These are phyloP conservation scores for Gymnothorax javanicus DNA, from an alignment of 2,797 vertebrate species.

Conservation along the genomic window DNA sequence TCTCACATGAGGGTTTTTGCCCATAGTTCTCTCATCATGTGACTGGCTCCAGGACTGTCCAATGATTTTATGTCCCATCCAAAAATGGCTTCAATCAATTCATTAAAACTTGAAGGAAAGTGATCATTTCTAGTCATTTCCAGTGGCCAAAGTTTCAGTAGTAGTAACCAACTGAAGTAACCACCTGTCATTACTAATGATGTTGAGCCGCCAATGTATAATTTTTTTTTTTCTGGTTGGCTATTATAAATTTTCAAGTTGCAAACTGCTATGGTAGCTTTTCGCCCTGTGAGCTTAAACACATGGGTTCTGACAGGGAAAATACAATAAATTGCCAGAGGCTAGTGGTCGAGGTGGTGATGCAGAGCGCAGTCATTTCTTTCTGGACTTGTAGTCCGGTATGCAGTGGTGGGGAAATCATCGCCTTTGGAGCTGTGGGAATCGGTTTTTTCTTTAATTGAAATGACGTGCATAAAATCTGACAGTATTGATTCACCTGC, in stretches of 20 bases:
- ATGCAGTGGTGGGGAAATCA: background rate
- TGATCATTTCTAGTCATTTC: background rate
- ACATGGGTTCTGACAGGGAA: no score
- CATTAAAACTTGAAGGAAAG: background rate
- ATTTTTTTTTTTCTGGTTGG: background rate
- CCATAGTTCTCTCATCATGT: background rate
- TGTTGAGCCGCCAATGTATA: background rate
- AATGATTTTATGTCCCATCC: background rate
- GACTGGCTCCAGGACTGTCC: background rate
- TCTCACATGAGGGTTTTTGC: background rate
- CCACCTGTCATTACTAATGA: background rate
- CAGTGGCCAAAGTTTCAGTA: background rate
- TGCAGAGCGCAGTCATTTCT: slow-evolving; percentile 54
- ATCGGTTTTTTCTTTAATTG: slow-evolving; percentile 31
- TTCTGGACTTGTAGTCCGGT: slow-evolving; percentile 21
- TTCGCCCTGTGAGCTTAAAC: background rate
- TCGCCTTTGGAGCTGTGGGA: slow-evolving; percentile 15
- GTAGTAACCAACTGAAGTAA: background rate
- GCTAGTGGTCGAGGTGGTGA: slow-evolving; percentile 37
- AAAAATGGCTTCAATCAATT: background rate
- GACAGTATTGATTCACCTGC: slow-evolving; percentile 19
- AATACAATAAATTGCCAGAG: no score
- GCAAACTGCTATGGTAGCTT: background rate
- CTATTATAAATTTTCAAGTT: background rate
- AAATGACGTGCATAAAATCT: slow-evolving; percentile 8